Evolutionary conservation across 2,113 vertebrate species (phyloP), one percentile per base, ranked within the genome.

Genomic region (Oreochromis spilurus): DNA sequence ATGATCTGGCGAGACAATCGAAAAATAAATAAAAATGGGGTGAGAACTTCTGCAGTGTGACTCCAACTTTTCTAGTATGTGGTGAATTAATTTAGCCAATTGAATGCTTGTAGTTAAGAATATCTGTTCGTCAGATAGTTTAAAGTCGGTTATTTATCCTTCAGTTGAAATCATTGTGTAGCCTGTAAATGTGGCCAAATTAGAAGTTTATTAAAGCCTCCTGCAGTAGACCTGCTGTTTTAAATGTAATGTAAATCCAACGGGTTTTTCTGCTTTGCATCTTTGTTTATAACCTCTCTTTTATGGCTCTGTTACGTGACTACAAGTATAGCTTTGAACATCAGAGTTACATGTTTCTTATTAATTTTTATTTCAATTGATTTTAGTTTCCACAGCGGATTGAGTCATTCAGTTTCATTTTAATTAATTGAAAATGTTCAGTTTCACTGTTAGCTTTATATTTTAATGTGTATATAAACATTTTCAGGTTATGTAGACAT

Each of bases 281-380:
- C 7, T 43, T 70, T 43, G 38, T 16, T 38, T 24, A 70, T 43
- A 70, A 26, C 12, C 2, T 43, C n/a, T 70, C 19, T 1, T 70
- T 70, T 43, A 43, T 70, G 38, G 12, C 24, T 43, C 19, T 24
- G n/a, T 43, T 43, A 14, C 12, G 1, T 43, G 38, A 70, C 36
- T 70, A 21, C 12, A 43, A 43, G 65, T 0, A 43, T 43, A 43
- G 65, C 65, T 70, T 40, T 70, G 38, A 14, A 43, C 21, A 43
- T 70, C 38, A 45, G 12, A 43, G 65, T 43, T 43, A 45, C 38
- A 12, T 36, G 58, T 16, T 24, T 24, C 4, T 70, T 70, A 43
- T 43, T 24, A 0, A 43, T 24, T 43, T 13, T 70, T 24, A 21
- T 21, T 67, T 8, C 11, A 67, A 8, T 67, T 40, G 0, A 67